These are phyloP conservation scores for Lypha dubia DNA, from an alignment of 2,888 invertebrate species.

Conservation along the genomic window DNA sequence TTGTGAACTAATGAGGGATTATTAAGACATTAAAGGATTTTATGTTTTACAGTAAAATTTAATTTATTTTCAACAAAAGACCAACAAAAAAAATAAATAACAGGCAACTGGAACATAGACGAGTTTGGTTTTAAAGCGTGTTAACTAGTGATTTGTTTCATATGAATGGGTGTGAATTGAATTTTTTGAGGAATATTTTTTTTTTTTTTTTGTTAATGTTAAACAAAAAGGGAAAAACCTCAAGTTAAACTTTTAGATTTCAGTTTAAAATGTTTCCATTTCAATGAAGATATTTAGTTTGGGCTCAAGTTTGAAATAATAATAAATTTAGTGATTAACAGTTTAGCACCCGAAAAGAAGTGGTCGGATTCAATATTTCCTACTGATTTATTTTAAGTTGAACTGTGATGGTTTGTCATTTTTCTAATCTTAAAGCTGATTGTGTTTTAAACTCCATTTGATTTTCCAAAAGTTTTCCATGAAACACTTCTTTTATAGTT, in stretches of 20 bases:
- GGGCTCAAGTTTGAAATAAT: not conserved
- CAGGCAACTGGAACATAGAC: not conserved
- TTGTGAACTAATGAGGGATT: conserved; percentile 55
- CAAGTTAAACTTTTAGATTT: not conserved
- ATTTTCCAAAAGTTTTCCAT: conserved; percentile 22
- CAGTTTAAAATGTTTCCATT: not conserved
- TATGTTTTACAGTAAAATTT: conserved; percentile 37
- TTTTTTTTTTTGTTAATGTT: not conserved
- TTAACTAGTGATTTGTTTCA: not conserved
- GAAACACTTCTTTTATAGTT: not conserved
- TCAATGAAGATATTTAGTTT: not conserved
- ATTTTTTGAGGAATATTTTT: not conserved
- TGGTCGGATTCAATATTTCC: too few species aligned
- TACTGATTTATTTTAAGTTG: too few species aligned
- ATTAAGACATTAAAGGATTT: conserved; percentile 53
- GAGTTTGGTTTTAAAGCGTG: not conserved
- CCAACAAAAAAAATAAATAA: not conserved
- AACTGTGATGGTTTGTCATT: not conserved
- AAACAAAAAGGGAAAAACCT: not conserved
- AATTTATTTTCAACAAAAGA: conserved; percentile 28
- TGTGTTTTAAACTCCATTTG: conserved; percentile 22
- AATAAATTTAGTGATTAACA: too few species aligned
- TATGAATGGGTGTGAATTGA: conserved; percentile 13
- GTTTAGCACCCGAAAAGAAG: too few species aligned
- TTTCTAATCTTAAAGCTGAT: not conserved